Base-by-base conservation (phyloP, 2,888 invertebrate species). In the Pardosa pseudoannulata region DNA sequence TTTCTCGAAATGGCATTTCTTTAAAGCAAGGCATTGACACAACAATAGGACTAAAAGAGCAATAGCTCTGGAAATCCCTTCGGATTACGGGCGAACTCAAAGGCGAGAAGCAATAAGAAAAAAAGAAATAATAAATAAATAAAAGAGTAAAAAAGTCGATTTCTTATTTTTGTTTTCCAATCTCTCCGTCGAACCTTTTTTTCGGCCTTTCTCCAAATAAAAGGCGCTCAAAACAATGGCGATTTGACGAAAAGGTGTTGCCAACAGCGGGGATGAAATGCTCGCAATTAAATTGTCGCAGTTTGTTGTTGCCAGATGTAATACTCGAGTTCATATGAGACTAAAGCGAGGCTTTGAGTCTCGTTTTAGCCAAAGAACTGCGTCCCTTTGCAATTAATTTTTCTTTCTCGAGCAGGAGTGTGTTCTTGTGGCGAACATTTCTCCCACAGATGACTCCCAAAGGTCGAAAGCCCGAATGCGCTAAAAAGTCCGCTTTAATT, bases 201-300 rank as follows among this genome's bases (percentile, higher is more conserved):
- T n/a, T 36, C 68, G 1, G 19, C 19, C 31, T 36, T 36, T 68
- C 68, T 11, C 28, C 28, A 23, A 68, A 68, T 36, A 68, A 68
- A 19, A n/a, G 36, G n/a, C 9, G 23, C 36, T 19, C n/a, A 68
- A 68, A 36, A n/a, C 36, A 23, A 36, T 9, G 13, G 23, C 23
- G 31, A 68, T 19, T 23, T 19, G 23, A 28, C 23, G 68, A 23
- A 68, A 36, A 36, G 68, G 23, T 36, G 68, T 68, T 39, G 27
- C 68, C 32, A 68, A 16, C 9, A 46, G 16, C 46, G 16, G 46
- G 13, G 46, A 46, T 13, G 39, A 39, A 68, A 39, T 28, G 36
- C 23, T 36, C 23, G 68, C 68, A 68, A 68, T 68, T 68, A 68
- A 68, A 68, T 68, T 68, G 68, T 68, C 68, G 68, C 31, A 16